Conservation (phyloP, 2,113 vertebrate species). For the Ascaphus truei region DNA sequence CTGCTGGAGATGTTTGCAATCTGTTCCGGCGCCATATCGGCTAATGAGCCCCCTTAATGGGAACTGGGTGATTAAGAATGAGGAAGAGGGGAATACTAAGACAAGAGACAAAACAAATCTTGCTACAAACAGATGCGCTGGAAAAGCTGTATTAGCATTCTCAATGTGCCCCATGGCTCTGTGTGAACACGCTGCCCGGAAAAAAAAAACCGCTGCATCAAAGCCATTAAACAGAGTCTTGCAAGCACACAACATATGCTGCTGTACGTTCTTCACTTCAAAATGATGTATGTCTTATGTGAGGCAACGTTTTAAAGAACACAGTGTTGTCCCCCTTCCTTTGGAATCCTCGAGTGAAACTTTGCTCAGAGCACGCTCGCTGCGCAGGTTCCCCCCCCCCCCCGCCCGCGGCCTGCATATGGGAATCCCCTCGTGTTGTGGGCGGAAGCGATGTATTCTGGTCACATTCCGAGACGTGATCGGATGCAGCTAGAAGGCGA, state of each 20-base stretch:
- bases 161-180: constrained; percentile 17
- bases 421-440: too few relatives aligned
- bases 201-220: constrained; percentile 10
- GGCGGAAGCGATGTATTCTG: too few relatives aligned
- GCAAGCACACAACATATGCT: constrained; percentile 4
- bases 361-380: too few relatives aligned
- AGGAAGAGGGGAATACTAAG: constrained; percentile 12
- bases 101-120: constrained; percentile 21
- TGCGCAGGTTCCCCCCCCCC: too few relatives aligned
- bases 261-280: neutral
- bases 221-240: constrained; percentile 15
- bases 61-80: constrained; percentile 7
- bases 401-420: too few relatives aligned
- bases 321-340: too few relatives aligned
- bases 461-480: too few relatives aligned
- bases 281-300: constrained; percentile 5
- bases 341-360: too few relatives aligned
- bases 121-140: constrained; percentile 15
- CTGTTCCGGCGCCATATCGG: neutral
- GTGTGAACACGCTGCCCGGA: neutral
- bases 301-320: too few relatives aligned
- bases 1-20: neutral
- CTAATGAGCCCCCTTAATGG: constrained; percentile 10
- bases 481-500: too few relatives aligned
- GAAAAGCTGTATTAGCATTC: constrained; percentile 19